Conservation (phyloP, 2,888 invertebrate species). For the Mechanitis mazaeus region DNA sequence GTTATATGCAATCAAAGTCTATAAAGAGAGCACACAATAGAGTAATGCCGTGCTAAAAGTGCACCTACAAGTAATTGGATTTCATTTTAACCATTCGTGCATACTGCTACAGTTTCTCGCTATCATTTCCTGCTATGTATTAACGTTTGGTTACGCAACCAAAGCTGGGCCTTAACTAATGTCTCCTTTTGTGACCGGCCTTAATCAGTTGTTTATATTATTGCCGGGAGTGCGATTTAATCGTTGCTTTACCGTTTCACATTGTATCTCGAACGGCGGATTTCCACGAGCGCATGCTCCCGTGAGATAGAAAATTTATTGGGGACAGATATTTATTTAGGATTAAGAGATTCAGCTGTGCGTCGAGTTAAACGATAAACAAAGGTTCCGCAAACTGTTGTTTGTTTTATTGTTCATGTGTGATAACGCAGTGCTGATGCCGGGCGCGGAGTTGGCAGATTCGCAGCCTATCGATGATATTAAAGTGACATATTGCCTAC, state of each 20-base stretch:
- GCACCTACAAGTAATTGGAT: conserved; percentile 21
- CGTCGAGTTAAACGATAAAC: conserved; percentile 65
- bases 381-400: conserved; percentile 67
- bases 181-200: conserved; percentile 72
- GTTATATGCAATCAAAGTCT: neutral
- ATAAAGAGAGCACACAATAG: conserved; percentile 20
- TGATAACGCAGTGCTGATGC: conserved; percentile 49
- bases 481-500: conserved; percentile 31
- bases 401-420: conserved; percentile 67
- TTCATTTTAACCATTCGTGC: conserved; percentile 38
- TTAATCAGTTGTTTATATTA: conserved; percentile 75
- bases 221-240: conserved; percentile 67
- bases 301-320: conserved; percentile 51
- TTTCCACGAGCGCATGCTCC: conserved; percentile 40
- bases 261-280: conserved; percentile 55
- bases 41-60: conserved; percentile 14
- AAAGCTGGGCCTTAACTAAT: conserved; percentile 63
- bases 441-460: conserved; percentile 13
- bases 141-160: conserved; percentile 59
- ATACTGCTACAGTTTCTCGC: conserved; percentile 55
- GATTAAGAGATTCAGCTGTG: conserved; percentile 68
- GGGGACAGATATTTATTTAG: conserved; percentile 65
- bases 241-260: conserved; percentile 69
- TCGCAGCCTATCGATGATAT: conserved; percentile 17
- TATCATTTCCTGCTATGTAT: conserved; percentile 69